These are phyloP conservation scores for Acyrthosiphon pisum DNA, from an alignment of 1,140 invertebrate species.

Conservation along the genomic window DNA sequence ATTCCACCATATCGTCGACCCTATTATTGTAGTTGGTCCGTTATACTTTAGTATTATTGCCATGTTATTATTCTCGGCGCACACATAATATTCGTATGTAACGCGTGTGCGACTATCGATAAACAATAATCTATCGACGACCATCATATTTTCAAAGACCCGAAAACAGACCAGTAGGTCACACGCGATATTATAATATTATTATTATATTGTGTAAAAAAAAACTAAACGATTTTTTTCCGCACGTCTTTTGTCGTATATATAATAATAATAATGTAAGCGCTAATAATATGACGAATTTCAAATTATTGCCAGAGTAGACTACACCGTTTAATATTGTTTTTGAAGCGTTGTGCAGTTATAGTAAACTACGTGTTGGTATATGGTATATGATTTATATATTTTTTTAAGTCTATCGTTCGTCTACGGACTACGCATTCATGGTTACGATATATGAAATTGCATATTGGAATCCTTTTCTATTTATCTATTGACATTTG, in stretches of 20 bases:
- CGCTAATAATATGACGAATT: neutral
- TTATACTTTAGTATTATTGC: neutral
- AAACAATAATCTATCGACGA: neutral
- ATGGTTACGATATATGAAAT: too few species aligned
- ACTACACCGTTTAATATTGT: neutral
- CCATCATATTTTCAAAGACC: neutral
- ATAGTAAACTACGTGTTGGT: too few species aligned
- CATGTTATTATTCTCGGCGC: neutral
- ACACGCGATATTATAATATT: neutral
- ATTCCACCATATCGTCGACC: neutral
- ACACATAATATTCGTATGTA: neutral
- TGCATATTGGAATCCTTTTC: too few species aligned
- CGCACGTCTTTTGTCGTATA: neutral
- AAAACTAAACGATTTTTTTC: neutral
- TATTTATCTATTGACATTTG: too few species aligned
- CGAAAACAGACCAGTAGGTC: slow-evolving; percentile 30
- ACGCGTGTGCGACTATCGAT: neutral
- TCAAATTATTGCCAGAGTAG: neutral
- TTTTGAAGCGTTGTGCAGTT: neutral
- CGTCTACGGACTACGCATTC: too few species aligned
- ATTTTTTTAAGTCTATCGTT: too few species aligned
- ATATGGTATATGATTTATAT: too few species aligned
- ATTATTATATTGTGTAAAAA: neutral
- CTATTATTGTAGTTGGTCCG: neutral
- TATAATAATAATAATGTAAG: too few species aligned